Evolutionary conservation across 2,888 invertebrate species (phyloP), one percentile per base, ranked within the genome.

Genomic region (Perdita meconis): DNA sequence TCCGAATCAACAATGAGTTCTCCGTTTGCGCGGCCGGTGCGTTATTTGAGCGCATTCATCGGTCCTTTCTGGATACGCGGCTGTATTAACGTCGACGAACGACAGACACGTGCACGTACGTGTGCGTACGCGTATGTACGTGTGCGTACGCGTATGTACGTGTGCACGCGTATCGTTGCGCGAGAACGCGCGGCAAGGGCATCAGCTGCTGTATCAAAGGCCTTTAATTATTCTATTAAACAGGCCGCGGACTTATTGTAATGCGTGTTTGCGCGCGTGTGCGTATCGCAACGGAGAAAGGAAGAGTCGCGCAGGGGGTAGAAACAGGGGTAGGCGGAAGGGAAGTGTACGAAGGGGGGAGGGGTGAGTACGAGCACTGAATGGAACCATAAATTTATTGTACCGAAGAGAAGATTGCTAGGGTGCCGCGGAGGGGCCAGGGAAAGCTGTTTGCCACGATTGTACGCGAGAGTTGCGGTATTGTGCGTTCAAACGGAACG

Each of bases 221-320:
- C 88, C 91, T 90, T 91, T 92, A 91, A 92, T 92, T 92, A 91
- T 92, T 92, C 92, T 90, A 91, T 92, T 92, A 91, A 92, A 91
- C 89, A 87, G 90, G 85, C 87, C 89, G 87, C 89, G 89, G 88
- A 89, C 88, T 91, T 89, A 90, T 91, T 90, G 91, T 89, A 86
- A 86, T 86, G 85, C 82, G 74, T 71, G 59, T 78, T 75, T 71
- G 68, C 65, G 69, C 61, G 75, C 55, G 72, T 71, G 78, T 63
- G 72, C 73, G 65, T 22, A 47, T 19, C 24, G 16, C 13, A 13
- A 61, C 50, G 56, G 69, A 61, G 16, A 16, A 22, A 60, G 30
- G 57, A 8, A 55, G 57, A 59, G 57, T 57, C 22, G 22, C 16
- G 16, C 47, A 36, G 42, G 56, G 56, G 61, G 16, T 10, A 64